A percentile compares a stretch with the other conserved stretches of the same genome.
Conservation (phyloP, 2,888 invertebrate species). For the Dryobotodes eremita region DNA sequence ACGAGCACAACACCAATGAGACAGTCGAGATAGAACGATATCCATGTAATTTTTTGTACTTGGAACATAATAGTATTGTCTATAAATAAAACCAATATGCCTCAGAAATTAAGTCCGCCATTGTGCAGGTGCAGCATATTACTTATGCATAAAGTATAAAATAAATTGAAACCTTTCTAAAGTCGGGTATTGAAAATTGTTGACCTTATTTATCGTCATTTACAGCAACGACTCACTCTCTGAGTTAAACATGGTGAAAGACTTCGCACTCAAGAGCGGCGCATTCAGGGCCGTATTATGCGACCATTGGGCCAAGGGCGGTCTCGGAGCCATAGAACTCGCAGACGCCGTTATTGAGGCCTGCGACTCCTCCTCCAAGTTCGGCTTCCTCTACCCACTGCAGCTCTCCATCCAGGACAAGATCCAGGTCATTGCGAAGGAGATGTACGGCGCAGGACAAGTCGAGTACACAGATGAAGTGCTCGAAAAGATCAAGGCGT, state of each 20-base stretch:
- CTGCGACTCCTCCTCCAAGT: constrained; percentile 91
- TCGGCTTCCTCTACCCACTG: constrained; percentile 93
- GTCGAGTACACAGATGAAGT: constrained; percentile 95
- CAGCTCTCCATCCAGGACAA: constrained; percentile 95
- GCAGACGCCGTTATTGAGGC: constrained; percentile 97
- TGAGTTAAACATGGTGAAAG: constrained; percentile 95
- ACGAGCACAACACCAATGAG: no score
- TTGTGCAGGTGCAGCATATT: neutral
- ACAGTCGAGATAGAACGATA: neutral
- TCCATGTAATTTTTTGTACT: neutral
- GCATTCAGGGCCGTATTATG: constrained; percentile 97
- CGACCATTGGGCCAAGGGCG: constrained; percentile 97
- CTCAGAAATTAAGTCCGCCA: no score
- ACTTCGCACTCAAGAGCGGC: constrained; percentile 94
- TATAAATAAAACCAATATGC: neutral
- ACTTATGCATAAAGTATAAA: neutral
- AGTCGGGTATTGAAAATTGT: neutral
- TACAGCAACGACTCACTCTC: constrained; percentile 95
- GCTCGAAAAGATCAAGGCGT: constrained; percentile 92
- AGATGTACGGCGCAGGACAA: constrained; percentile 99
- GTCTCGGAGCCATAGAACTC: constrained; percentile 95
- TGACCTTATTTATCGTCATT: neutral
- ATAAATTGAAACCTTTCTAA: neutral
- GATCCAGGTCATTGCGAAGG: constrained; percentile 95
- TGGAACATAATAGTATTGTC: no score